These are phyloP conservation scores for Nixonia krombeini DNA, from an alignment of 1,140 invertebrate species.

Conservation along the genomic window DNA sequence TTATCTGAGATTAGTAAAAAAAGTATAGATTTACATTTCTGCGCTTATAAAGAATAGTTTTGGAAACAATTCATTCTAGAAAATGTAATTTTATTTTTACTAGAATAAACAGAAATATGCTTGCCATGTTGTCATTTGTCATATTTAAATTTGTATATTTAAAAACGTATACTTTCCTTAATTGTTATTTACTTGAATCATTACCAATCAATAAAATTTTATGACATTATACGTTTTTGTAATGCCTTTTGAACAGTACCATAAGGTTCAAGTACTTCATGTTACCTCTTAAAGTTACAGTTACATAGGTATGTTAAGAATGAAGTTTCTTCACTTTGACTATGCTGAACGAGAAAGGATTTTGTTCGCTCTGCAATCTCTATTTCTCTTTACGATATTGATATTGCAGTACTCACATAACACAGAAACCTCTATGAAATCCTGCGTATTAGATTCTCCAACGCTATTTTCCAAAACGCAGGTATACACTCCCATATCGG, in stretches of 20 bases:
- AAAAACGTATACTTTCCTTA: no score
- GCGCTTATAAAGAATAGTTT: no score
- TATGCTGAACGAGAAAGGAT: conserved; percentile 27
- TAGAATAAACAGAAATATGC: no score
- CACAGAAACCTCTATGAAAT: conserved; percentile 80
- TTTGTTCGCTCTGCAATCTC: conserved; percentile 24
- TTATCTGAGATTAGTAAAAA: conserved; percentile 74
- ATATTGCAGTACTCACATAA: conserved; percentile 78
- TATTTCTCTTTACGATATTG: conserved; percentile 39
- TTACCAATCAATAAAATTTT: no score
- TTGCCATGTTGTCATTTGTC: no score
- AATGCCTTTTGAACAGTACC: no score
- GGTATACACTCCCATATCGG: conserved; percentile 85
- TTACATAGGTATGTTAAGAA: conserved; percentile 30
- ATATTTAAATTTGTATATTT: no score
- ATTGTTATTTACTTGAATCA: no score
- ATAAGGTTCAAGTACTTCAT: no score
- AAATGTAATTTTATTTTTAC: no score
- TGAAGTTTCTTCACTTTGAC: conserved; percentile 21
- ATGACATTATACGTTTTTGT: no score
- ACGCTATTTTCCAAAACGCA: conserved; percentile 85
- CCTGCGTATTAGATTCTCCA: conserved; percentile 79
- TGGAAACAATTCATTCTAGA: no score
- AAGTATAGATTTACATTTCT: conserved; percentile 1
- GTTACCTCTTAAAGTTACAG: background rate